phyloP scores from a whole-genome alignment of 1,140 invertebrate genomes.

The Trichoplusia ni region DNA sequence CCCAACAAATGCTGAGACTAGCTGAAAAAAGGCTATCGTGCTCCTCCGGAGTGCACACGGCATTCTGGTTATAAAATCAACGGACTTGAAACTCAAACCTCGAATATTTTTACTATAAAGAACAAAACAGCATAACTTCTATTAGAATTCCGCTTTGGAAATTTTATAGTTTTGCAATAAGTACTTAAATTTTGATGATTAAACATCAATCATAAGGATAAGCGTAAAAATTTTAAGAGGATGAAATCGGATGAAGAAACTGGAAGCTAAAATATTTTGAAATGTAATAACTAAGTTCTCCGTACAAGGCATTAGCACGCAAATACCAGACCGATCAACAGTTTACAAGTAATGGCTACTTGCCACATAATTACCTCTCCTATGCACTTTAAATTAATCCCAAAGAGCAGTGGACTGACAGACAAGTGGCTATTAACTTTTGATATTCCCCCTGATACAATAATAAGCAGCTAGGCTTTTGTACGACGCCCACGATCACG shows the following conservation, averaged over 20 bases:
- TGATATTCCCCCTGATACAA: constrained; percentile 56
- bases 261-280: too few species aligned
- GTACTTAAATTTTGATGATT: too few species aligned
- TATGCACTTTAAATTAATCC: constrained; percentile 75
- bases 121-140: too few species aligned
- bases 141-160: too few species aligned
- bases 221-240: too few species aligned
- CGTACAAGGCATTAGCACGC: constrained; percentile 48
- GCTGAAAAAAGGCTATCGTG: background rate
- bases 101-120: too few species aligned
- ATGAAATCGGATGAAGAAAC: too few species aligned
- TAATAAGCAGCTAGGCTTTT: constrained; percentile 40
- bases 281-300: background rate
- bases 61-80: constrained; percentile 18
- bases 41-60: constrained; percentile 1
- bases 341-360: constrained; percentile 67
- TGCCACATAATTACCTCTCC: constrained; percentile 65
- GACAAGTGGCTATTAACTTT: constrained; percentile 53
- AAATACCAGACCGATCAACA: constrained; percentile 58
- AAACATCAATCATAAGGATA: too few species aligned
- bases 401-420: constrained; percentile 42
- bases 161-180: too few species aligned
- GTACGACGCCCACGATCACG: constrained; percentile 8
- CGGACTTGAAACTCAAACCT: background rate
- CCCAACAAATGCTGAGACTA: background rate